Evolutionary conservation across 2,113 vertebrate genomes (phyloP).

Genomic region (Octodon degus): DNA sequence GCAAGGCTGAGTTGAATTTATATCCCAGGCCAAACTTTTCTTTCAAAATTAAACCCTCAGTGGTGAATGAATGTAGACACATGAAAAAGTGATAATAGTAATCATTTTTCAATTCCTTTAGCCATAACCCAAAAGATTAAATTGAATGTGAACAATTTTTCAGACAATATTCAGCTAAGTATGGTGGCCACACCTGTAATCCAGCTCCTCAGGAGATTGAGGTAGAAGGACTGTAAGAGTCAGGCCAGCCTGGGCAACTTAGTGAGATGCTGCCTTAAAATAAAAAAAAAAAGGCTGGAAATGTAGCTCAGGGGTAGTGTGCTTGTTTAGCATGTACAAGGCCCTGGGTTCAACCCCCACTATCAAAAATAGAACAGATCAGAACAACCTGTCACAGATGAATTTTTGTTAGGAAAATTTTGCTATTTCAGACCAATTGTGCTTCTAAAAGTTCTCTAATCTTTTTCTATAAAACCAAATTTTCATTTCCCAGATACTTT

Average conservation of each 20-base stretch:
- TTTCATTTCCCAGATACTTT: background rate
- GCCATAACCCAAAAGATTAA: slow-evolving; percentile 1
- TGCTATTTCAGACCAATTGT: background rate
- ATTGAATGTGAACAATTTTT: slow-evolving; percentile 24
- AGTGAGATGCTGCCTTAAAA: background rate
- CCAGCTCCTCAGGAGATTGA: background rate
- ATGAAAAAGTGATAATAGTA: background rate
- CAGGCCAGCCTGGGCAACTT: background rate
- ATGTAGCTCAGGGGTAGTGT: too few relatives aligned
- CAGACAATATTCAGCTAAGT: background rate
- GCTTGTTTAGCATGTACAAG: too few relatives aligned
- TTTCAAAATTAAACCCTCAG: background rate
- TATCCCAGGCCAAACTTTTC: background rate
- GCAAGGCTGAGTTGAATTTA: background rate
- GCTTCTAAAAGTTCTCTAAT: slow-evolving; percentile 29
- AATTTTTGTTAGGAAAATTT: background rate
- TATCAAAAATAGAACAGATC: background rate
- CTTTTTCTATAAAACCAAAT: background rate
- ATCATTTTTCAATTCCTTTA: slow-evolving; percentile 10
- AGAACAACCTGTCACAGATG: background rate
- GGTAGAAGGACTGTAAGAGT: background rate
- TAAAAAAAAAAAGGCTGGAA: too few relatives aligned
- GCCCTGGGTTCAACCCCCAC: background rate
- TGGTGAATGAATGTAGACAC: background rate
- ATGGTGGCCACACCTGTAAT: background rate